Base-by-base conservation (phyloP, 2,888 invertebrate species). In the Cataglyphis albicans region DNA sequence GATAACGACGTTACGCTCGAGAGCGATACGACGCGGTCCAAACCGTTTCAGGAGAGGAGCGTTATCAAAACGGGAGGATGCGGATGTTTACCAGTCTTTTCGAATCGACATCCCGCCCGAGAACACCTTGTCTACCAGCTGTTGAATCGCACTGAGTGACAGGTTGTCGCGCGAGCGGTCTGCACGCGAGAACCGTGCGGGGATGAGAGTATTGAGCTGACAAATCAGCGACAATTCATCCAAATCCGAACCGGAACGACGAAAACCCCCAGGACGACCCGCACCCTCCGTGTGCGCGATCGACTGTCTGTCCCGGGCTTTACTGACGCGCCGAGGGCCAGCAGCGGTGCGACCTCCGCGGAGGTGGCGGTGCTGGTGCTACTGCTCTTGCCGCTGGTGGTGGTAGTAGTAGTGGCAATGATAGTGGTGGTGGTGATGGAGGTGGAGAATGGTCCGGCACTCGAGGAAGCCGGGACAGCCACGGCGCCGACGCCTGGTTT, bases 281-380 rank as follows among this genome's bases (percentile, higher is more conserved):
- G 83, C 83, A 84, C 86, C 84, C 87, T 88, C 68, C 68, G 83
- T 83, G 87, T 68, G 89, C 87, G 85, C 90, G 87, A 89, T 90
- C 90, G 90, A 90, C 88, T 87, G 87, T 91, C 89, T 90, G 91
- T 90, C 92, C 92, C 92, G 92, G 92, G 92, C 90, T 91, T 90
- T 92, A 92, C 92, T 92, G 91, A 87, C 90, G 90, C 86, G 87
- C 83, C 65, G 87, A 83, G 87, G 84, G 89, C 87, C 89, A 78
- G 86, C 88, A 87, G 86, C 88, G 88, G 87, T 89, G 86, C 90
- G 86, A 89, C 89, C 90, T 88, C 89, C 90, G 87, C 88, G 85
- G 87, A 88, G 88, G 87, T 84, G 84, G 72, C 61, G 84, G 59
- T 82, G 83, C 25, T 52, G 67, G 59, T 44, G 65, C 29, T 59